Conservation (phyloP, 2,888 invertebrate species). For the Matsumyia berberina region DNA sequence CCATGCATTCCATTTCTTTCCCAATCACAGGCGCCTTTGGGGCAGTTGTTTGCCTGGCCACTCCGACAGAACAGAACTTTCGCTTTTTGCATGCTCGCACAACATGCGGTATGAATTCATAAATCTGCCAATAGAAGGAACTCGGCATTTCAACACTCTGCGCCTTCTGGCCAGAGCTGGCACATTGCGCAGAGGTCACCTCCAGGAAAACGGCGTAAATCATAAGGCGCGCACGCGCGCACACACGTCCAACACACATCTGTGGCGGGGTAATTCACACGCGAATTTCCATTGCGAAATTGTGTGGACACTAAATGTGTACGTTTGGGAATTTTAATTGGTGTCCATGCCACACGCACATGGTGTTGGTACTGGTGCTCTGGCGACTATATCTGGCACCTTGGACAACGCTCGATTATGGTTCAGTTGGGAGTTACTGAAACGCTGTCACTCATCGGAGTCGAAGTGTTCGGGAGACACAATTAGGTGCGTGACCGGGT, state of each 20-base stretch:
- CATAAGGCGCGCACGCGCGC: slow-evolving; percentile 64
- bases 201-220: slow-evolving; percentile 52
- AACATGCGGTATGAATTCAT: slow-evolving; percentile 54
- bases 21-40: slow-evolving; percentile 49
- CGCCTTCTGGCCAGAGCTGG: slow-evolving; percentile 8
- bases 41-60: slow-evolving; percentile 8
- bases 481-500: slow-evolving; percentile 66
- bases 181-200: slow-evolving; percentile 53
- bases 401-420: slow-evolving; percentile 32
- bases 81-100: slow-evolving; percentile 70
- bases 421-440: slow-evolving; percentile 32
- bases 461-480: slow-evolving; percentile 31
- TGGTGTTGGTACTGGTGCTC: too few relatives aligned
- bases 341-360: slow-evolving; percentile 63
- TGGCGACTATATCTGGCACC: slow-evolving; percentile 37
- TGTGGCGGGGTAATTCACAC: slow-evolving; percentile 60
- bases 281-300: slow-evolving; percentile 66
- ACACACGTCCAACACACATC: slow-evolving; percentile 28
- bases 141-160: slow-evolving; percentile 47
- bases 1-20: slow-evolving; percentile 48
- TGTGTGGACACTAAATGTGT: slow-evolving; percentile 32
- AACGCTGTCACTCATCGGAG: slow-evolving; percentile 33
- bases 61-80: slow-evolving; percentile 57
- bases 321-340: slow-evolving; percentile 69
- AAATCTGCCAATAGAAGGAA: slow-evolving; percentile 53